A percentile compares a stretch with the other conserved stretches of the same genome.
Evolutionary conservation across 2,797 vertebrate species (phyloP).

Genomic region (Forpus xanthops): DNA sequence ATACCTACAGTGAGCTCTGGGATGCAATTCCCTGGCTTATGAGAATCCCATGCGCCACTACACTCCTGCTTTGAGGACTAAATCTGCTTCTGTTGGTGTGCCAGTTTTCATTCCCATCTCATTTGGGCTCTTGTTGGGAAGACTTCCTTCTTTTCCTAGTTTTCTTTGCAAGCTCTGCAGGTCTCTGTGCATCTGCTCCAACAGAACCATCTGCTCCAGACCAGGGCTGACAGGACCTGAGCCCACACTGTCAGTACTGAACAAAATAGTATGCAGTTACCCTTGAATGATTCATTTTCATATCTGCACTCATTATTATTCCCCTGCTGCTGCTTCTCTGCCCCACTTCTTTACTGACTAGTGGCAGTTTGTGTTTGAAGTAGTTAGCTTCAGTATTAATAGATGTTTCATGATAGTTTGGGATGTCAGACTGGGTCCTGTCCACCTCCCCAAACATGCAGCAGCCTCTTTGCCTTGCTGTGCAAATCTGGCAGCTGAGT

Average conservation of each 20-base stretch:
- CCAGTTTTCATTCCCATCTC: neutral
- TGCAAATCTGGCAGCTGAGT: conserved; percentile 17
- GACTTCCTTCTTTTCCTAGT: neutral
- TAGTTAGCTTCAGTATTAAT: neutral
- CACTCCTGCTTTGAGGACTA: neutral
- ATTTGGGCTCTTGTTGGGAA: neutral
- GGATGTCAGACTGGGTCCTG: neutral
- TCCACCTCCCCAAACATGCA: neutral
- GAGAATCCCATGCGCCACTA: neutral
- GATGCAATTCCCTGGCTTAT: neutral
- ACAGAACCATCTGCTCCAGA: neutral
- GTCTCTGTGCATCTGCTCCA: neutral
- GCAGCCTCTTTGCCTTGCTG: conserved; percentile 6
- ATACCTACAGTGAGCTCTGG: neutral
- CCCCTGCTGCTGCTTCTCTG: neutral
- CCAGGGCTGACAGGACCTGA: neutral
- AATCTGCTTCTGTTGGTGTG: neutral
- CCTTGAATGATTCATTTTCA: neutral
- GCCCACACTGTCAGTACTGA: neutral
- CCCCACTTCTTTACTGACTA: neutral
- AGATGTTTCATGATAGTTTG: neutral
- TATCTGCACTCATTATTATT: neutral
- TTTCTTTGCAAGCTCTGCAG: neutral
- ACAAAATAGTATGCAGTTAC: neutral
- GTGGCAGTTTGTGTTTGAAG: neutral